Base-by-base conservation (phyloP, 2,797 vertebrate species). In the Numenius phaeopus region DNA sequence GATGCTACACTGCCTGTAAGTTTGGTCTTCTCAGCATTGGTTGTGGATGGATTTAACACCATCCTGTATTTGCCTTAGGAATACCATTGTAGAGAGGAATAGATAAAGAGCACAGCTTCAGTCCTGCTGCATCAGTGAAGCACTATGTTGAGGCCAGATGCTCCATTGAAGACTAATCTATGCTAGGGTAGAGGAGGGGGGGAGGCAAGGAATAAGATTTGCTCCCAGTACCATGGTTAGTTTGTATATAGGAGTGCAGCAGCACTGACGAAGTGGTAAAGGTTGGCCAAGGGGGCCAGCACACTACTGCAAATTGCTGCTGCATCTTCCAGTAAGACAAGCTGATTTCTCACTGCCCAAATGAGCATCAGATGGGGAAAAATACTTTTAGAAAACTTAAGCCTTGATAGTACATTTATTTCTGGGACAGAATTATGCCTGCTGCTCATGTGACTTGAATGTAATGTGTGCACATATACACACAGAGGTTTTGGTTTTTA, bases 401-500 rank as follows among this genome's bases (percentile, higher is more conserved):
- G 57, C 34, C 61, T 82, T 78, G 32, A 72, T 75, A 83, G 26
- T 66, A 71, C 34, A 50, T 80, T 91, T 54, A 76, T 94, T 97
- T 96, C 50, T 86, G 54, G 46, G 72, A 71, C 54, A 81, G 57
- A 92, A 69, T 80, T 87, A 69, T 54, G 49, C 22, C 46, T 91
- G 52, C 55, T 89, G 32, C 64, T 87, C 42, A 40, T 61, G 49
- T 86, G 79, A 88, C 75, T 82, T 67, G 46, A 93, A 73, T 86
- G 58, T 62, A 88, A 72, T 32, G 12, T 88, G 0, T 2, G 1
- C 27, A 32, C 27, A 58, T 20, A 46, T 21, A 21, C 30, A 57
- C 27, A 42, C 7, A 46, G 44, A 32, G 32, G 16, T 94, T 95
- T 88, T 78, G 29, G 26, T 72, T 94, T 97, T 97, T 95, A 58